Conservation (phyloP, 2,888 invertebrate species). For the Oligia fasciuncula region DNA sequence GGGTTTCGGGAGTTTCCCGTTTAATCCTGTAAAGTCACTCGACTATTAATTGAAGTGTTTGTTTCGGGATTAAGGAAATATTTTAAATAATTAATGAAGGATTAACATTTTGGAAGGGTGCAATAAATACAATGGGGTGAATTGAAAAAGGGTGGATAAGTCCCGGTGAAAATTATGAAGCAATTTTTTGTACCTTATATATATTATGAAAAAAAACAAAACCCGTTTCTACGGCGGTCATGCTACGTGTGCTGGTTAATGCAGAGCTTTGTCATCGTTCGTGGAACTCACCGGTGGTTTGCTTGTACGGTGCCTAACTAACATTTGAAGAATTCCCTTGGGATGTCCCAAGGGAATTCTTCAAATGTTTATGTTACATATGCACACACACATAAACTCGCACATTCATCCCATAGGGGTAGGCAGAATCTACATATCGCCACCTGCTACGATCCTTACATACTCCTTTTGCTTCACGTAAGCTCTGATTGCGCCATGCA, state of each 20-base stretch:
- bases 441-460: not conserved
- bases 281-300: not conserved
- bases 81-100: slow-evolving; percentile 59
- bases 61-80: slow-evolving; percentile 64
- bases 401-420: not conserved
- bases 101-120: slow-evolving; percentile 43
- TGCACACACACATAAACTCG: not conserved
- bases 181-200: not conserved
- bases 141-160: slow-evolving; percentile 8
- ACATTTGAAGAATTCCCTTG: too few species aligned
- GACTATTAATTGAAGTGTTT: slow-evolving; percentile 74
- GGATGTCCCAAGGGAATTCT: not conserved
- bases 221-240: too few species aligned
- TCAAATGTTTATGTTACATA: not conserved
- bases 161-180: slow-evolving; percentile 16
- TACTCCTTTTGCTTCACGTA: not conserved
- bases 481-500: too few species aligned
- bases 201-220: not conserved
- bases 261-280: not conserved
- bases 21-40: slow-evolving; percentile 74
- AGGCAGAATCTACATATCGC: not conserved
- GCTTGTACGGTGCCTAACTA: not conserved
- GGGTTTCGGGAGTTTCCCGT: slow-evolving; percentile 59
- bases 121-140: slow-evolving; percentile 17
- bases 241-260: too few species aligned